phyloP scores from a whole-genome alignment of 2,113 vertebrate species.

The Mustela nigripes region DNA sequence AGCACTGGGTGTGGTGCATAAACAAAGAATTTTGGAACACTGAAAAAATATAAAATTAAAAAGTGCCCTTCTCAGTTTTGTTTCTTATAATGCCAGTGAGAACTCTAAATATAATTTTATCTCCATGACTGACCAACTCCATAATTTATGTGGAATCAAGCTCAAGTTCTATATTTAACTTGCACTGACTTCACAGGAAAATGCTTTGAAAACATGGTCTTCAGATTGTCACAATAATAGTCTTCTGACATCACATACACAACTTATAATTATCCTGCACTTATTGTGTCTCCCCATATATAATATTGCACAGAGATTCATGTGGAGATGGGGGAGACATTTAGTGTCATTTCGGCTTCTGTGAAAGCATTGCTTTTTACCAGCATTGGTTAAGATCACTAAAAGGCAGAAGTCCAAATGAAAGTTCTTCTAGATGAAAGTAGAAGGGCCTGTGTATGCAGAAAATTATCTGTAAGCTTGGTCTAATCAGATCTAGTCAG shows the following conservation, averaged over 20 bases:
- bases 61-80: constrained; percentile 57
- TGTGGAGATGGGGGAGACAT: not conserved
- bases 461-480: not conserved
- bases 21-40: too few species aligned
- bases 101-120: constrained; percentile 69
- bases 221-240: constrained; percentile 57
- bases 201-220: constrained; percentile 58
- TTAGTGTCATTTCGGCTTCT: not conserved
- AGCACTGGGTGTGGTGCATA: too few species aligned
- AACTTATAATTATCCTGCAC: constrained; percentile 26
- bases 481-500: not conserved
- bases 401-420: not conserved
- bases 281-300: not conserved
- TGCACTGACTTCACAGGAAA: constrained; percentile 61
- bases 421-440: not conserved
- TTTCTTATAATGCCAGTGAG: constrained; percentile 52
- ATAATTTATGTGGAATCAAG: constrained; percentile 74
- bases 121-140: constrained; percentile 72
- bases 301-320: not conserved
- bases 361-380: not conserved
- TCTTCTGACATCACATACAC: constrained; percentile 23
- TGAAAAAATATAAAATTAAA: too few species aligned
- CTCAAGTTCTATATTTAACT: constrained; percentile 69
- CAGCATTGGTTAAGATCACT: not conserved
- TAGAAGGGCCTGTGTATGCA: not conserved